Evolutionary conservation across 2,797 vertebrate species (phyloP).

Genomic region (Bufotes viridis): DNA sequence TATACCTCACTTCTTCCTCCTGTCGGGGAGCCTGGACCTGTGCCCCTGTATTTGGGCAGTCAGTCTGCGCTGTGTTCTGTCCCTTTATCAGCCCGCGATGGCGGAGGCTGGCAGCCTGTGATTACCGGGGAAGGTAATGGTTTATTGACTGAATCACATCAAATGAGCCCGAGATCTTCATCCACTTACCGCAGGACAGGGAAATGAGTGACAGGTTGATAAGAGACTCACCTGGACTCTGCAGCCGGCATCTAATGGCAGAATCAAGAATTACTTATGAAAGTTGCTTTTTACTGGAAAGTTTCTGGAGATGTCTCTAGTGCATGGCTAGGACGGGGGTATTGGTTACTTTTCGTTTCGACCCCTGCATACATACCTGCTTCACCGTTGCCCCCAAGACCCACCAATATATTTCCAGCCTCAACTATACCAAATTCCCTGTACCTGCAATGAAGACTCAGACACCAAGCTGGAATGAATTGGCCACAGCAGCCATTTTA

Average conservation of each 20-base stretch:
- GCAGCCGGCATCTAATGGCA: neutral
- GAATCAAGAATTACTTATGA: constrained; percentile 39
- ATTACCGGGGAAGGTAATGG: constrained; percentile 49
- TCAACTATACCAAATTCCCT: too few relatives aligned
- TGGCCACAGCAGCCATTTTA: too few relatives aligned
- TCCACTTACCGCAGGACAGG: constrained; percentile 21
- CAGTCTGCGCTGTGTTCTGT: neutral
- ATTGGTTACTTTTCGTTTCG: too few relatives aligned
- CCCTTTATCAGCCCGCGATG: constrained; percentile 38
- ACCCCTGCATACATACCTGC: too few relatives aligned
- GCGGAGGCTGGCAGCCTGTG: constrained; percentile 47
- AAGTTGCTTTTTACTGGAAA: neutral
- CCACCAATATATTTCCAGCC: too few relatives aligned
- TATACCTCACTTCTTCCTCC: neutral
- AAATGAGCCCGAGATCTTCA: constrained; percentile 50
- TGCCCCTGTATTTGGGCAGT: constrained; percentile 17
- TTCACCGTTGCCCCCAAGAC: too few relatives aligned
- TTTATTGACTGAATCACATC: constrained; percentile 57
- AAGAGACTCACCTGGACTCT: constrained; percentile 32
- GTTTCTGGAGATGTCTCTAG: neutral
- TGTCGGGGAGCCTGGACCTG: neutral
- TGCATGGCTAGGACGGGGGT: too few relatives aligned
- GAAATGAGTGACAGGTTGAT: constrained; percentile 49
- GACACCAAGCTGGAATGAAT: too few relatives aligned
- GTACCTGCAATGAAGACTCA: too few relatives aligned